Evolutionary conservation across 1,140 invertebrate species (phyloP).

Genomic region (Lysiphlebus fabarum): DNA sequence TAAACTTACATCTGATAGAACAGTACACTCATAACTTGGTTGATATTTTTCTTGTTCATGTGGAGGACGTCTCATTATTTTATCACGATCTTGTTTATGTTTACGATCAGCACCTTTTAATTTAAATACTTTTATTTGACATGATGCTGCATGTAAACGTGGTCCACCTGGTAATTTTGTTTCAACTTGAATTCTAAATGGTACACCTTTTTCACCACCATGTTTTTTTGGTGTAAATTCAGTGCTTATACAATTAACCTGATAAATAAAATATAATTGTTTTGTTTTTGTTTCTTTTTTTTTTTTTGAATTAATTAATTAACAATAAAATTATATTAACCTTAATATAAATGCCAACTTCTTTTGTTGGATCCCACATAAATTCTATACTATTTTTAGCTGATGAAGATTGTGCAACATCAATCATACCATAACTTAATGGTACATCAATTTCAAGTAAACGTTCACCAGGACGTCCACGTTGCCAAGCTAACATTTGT

Average conservation of each 20-base stretch:
- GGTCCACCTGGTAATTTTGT: constrained; percentile 55
- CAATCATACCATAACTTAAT: constrained; percentile 85
- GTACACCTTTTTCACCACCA: constrained; percentile 95
- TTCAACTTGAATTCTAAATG: constrained; percentile 92
- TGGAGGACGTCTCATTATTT: constrained; percentile 82
- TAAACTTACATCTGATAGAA: constrained; percentile 82
- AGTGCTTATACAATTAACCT: constrained; percentile 95
- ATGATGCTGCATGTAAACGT: constrained; percentile 85
- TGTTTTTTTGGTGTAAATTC: constrained; percentile 98
- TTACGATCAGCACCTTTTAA: constrained; percentile 95
- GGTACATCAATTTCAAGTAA: constrained; percentile 93
- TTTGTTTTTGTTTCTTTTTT: too few relatives aligned
- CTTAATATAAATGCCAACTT: constrained; percentile 90
- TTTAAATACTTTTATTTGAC: constrained; percentile 91
- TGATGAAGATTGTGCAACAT: constrained; percentile 71
- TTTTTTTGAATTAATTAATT: too few relatives aligned
- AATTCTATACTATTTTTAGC: constrained; percentile 80
- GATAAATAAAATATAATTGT: too few relatives aligned
- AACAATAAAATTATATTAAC: constrained; percentile 49
- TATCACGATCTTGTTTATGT: constrained; percentile 95
- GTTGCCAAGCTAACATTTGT: constrained; percentile 88
- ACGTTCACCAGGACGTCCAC: constrained; percentile 80
- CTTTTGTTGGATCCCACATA: constrained; percentile 93
- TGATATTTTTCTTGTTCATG: constrained; percentile 92
- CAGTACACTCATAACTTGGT: constrained; percentile 92